Evolutionary conservation across 2,797 vertebrate species (phyloP), one percentile per base, ranked within the genome.

Genomic region (Characodon lateralis): DNA sequence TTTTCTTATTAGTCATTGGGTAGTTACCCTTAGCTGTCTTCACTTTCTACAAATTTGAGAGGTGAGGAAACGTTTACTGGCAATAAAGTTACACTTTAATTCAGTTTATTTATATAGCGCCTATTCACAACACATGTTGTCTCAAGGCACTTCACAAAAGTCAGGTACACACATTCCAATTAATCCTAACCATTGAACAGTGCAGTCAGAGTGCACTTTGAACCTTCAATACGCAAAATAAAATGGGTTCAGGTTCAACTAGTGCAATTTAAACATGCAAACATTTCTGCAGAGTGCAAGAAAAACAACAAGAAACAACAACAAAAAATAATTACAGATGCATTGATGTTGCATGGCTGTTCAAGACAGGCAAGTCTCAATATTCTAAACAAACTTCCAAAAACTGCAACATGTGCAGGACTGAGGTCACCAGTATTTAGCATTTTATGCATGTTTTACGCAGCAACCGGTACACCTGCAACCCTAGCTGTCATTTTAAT

Each of bases 221-320:
- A 51, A 71, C 76, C 50, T 84, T 89, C 78, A 84, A 79, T 16
- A 83, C 71, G 83, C 75, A 78, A 53, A 20, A 31, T 65, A 20
- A 78, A 69, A 50, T 10, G 4, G 8, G 65, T 74, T 74, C 51
- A 22, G 39, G 26, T 22, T 24, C 1, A 48, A 20, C 68, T 16
- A 69, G 26, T 73, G 39, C 48, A 72, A 35, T 68, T 78, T 24
- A 59, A 6, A 0, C 41, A 69, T 20, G 6, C 14, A 35, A 41
- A 16, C 24, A 0, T 43, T 46, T 65, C 41, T 53, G 16, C 13
- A 53, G 2, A 72, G 9, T 9, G 58, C 24, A 10, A 77, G 16
- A 10, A 48, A 31, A 53, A 31, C 14, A 8, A 53, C 3, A 22
- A 3, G 31, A 70, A 73, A 22, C 74, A 56, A 48, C 55, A 24